A percentile compares a stretch with the other conserved stretches of the same genome.
These are phyloP conservation scores for Haliaeetus leucogaster DNA, from an alignment of 2,113 vertebrate species.

Conservation along the genomic window DNA sequence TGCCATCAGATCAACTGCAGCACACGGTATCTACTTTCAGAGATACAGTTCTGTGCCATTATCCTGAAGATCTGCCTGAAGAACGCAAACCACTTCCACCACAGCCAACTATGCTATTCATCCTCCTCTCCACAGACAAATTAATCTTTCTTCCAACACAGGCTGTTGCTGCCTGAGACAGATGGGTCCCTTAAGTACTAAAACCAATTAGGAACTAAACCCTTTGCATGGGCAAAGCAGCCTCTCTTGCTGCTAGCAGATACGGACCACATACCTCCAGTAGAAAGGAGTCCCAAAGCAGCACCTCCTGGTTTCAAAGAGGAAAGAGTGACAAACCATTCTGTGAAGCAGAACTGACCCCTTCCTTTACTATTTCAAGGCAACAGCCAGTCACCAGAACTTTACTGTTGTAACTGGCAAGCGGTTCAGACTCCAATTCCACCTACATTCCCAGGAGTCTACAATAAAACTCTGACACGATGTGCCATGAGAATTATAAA, in stretches of 20 bases:
- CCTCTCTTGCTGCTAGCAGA: not conserved
- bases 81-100: not conserved
- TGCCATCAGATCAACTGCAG: not conserved
- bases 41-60: not conserved
- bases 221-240: not conserved
- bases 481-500: not conserved
- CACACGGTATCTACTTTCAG: not conserved
- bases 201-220: conserved; percentile 35
- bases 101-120: not conserved
- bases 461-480: not conserved
- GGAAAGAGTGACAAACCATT: not conserved
- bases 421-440: not conserved
- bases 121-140: not conserved
- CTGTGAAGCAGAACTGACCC: not conserved
- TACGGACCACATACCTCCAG: not conserved
- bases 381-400: not conserved
- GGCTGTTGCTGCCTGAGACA: conserved; percentile 20
- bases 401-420: not conserved
- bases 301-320: not conserved
- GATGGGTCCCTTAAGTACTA: conserved; percentile 14
- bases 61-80: not conserved
- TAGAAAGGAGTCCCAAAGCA: not conserved
- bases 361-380: not conserved
- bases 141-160: not conserved
- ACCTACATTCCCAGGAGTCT: not conserved